Base-by-base conservation (phyloP, 2,797 vertebrate species). In the Ceryle rudis region DNA sequence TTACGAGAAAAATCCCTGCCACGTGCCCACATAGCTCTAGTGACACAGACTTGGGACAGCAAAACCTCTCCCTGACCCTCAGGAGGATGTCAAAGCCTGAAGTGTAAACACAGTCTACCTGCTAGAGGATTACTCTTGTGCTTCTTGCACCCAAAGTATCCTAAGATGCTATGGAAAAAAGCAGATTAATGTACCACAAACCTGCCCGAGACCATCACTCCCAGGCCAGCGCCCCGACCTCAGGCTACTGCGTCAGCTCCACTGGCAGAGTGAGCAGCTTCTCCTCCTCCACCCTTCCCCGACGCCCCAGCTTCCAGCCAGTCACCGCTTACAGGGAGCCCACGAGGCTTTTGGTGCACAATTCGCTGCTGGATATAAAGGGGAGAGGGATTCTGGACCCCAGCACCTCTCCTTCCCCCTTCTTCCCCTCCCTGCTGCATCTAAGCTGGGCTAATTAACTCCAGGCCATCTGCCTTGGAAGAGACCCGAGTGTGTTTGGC, bases 291-390 rank as follows among this genome's bases (percentile, higher is more conserved):
- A 21, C 15, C 4, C 11, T 42, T 23, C 22, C 33, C 26, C 2
- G 4, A 8, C 6, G 14, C n/a, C 44, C 54, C 11, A 65, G 49
- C 33, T 61, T 71, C n/a, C 65, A 83, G 12, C 15, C 22, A 10
- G 14, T 78, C 62, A 33, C 39, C 41, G 39, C 17, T 69, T 21
- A 18, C 7, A 54, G 20, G 77, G n/a, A 21, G 29, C 23, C 65
- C 39, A 9, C 1, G 0, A 52, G 11, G 9, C 22, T 39, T 37
- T 22, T 57, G 20, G 37, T 6, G 6, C 13, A n/a, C 4, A 0
- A 6, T 61, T 37, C 35, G 23, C 70, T 44, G n/a, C 21, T 29
- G 23, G 47, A 91, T 35, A 52, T 14, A 16, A 61, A 86, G 19
- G 12, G 12, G 28, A 52, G 11, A 73, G 6, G 28, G 60, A 64